Base-by-base conservation (phyloP, 2,797 vertebrate genomes). In the Acanthurus leucopareius region DNA sequence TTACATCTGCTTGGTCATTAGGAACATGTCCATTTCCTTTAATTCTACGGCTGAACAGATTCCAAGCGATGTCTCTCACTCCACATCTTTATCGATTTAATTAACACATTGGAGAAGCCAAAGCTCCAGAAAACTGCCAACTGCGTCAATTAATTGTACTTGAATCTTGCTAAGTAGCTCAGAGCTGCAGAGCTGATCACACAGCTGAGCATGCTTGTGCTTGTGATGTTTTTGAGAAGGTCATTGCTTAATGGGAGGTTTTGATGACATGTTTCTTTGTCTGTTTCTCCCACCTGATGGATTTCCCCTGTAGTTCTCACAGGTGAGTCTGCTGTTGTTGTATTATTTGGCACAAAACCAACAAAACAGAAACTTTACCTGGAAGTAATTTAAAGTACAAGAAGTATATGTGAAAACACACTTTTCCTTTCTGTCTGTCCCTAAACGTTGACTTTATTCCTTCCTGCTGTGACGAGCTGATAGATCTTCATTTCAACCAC, bases 291-390 rank as follows among this genome's bases (percentile, higher is more conserved):
- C 70, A 38, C 77, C 78, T 82, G 64, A 57, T 68, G 88, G 73
- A 84, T 85, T 69, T 54, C 73, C 47, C 52, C 73, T 73, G 28
- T 73, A 96, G 95, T 96, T 95, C 88, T 96, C 95, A 77, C 95
- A 95, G 94, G 95, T 96, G 84, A 92, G 93, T 90, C 14, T 10
- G 44, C 73, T 20, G 17, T 69, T 40, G 11, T 65, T 72, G 28
- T 25, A 25, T 28, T 40, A 5, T 59, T 45, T 45, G 7, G 7
- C 16, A 44, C n/a, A 4, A 14, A 20, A 38, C 40, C 32, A 20
- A 38, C 40, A 32, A 42, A 58, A 57, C 15, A 63, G 4, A 73
- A 73, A 56, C 5, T 48, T 7, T 52, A 42, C 11, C 10, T 45
- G 42, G 25, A n/a, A 69, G 40, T 14, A 10, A 42, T 71, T 56